These are phyloP conservation scores for Conger conger DNA, from an alignment of 2,113 vertebrate species.

Conservation along the genomic window DNA sequence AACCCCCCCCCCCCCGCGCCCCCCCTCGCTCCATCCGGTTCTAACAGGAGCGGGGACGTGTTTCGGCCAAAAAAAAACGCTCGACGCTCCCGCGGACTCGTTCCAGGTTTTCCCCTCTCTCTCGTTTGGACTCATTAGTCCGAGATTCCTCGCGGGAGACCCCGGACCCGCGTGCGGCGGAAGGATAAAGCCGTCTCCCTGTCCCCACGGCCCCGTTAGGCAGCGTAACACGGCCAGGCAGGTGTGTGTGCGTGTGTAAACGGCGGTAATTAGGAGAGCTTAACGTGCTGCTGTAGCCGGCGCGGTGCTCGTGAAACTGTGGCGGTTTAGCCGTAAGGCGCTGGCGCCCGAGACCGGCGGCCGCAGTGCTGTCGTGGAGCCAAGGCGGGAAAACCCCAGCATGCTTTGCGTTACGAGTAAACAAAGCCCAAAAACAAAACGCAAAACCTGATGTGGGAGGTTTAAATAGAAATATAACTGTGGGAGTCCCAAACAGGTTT, in stretches of 20 bases:
- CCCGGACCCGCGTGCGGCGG: neutral
- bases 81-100: neutral
- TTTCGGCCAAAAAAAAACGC: neutral
- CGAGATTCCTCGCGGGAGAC: neutral
- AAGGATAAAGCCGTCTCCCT: neutral
- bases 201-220: neutral
- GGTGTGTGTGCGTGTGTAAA: too few species aligned
- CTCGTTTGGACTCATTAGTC: neutral
- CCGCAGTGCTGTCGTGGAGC: too few species aligned
- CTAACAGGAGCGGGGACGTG: neutral
- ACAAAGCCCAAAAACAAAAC: too few species aligned
- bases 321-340: neutral
- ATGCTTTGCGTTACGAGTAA: too few species aligned
- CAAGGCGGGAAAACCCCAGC: too few species aligned
- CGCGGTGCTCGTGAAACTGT: neutral
- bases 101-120: neutral
- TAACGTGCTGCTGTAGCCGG: neutral
- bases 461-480: too few species aligned
- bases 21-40: neutral
- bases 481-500: too few species aligned
- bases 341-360: too few species aligned
- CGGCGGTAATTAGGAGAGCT: neutral
- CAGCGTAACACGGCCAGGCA: neutral
- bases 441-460: too few species aligned
- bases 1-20: too few species aligned